Base-by-base conservation (phyloP, 2,797 vertebrate genomes). In the Melanotaenia trifasciata region DNA sequence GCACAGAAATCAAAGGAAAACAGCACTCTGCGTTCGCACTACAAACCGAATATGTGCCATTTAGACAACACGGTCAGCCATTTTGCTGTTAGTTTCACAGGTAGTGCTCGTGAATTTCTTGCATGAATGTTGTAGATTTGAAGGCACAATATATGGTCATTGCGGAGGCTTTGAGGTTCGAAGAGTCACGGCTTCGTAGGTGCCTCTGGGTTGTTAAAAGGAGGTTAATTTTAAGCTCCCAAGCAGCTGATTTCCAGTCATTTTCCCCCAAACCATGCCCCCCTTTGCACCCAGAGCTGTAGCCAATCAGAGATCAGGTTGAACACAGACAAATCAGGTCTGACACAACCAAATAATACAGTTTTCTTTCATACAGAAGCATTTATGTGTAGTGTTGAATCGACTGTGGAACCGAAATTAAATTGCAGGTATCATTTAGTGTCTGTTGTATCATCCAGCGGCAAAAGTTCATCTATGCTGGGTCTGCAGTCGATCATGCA, bases 251-350 rank as follows among this genome's bases (percentile, higher is more conserved):
- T 10, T 38, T 38, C 12, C 11, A 38, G 36, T 38, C 36, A 4
- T 74, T 67, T 67, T 32, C 35, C 72, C 67, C 64, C 47, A 30
- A 71, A 79, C 77, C 68, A 45, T 26, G 20, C 40, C 78, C 61
- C 53, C 75, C 64, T 56, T 76, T 60, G 75, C 84, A 64, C 78
- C 77, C 51, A 72, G 64, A 81, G 80, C 79, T 85, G 63, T 74
- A 84, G 78, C 76, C 83, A 84, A 81, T 80, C 76, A 79, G 56
- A 71, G 63, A 82, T 84, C 90, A 88, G 90, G 88, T 90, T 78
- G 32, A 80, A 77, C 51, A 71, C 73, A 79, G n/a, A 67, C 75
- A 84, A 86, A 90, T 90, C 86, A 91, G 90, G 87, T 92, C 76
- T 30, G 60, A 84, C 81, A 70, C 78, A 88, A 90, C 89, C 89